A percentile compares a stretch with the other conserved stretches of the same genome.
These are phyloP conservation scores for Darevskia nairensis DNA, from an alignment of 2,797 vertebrate genomes.

Conservation along the genomic window DNA sequence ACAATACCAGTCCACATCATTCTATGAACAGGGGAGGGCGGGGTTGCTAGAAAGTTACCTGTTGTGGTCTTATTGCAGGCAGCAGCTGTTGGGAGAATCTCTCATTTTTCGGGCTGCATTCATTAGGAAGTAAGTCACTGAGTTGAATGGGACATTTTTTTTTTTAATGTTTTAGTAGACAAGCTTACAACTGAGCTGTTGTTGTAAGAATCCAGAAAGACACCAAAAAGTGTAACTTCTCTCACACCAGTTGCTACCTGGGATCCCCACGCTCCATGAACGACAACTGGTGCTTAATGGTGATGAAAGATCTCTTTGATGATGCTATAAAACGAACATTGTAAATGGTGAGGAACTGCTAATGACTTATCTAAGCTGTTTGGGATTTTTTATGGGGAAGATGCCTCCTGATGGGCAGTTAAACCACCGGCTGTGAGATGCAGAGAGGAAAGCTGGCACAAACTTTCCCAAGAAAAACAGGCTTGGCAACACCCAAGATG, in stretches of 20 bases:
- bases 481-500: conserved; percentile 55
- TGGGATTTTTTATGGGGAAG: conserved; percentile 44
- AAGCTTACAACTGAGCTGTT: not conserved
- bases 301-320: conserved; percentile 63
- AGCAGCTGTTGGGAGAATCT: not conserved
- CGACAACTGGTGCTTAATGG: not conserved
- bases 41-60: not conserved
- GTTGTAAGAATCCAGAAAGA: not conserved
- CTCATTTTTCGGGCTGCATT: not conserved
- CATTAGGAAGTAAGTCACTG: not conserved
- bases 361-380: conserved; percentile 49
- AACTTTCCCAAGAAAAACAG: conserved; percentile 64
- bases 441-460: conserved; percentile 26
- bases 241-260: not conserved
- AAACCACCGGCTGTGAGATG: conserved; percentile 53
- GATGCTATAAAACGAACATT: conserved; percentile 60
- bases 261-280: conserved; percentile 47
- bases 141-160: not conserved
- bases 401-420: conserved; percentile 47
- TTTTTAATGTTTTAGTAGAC: not conserved
- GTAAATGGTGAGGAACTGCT: conserved; percentile 39
- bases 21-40: not conserved
- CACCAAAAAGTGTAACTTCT: not conserved
- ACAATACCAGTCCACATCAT: not conserved
- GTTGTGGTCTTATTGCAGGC: not conserved